Percentiles rank a stretch among this genome's conserved stretches.
Conservation (phyloP, 2,888 invertebrate species). For the Ophraella communa region DNA sequence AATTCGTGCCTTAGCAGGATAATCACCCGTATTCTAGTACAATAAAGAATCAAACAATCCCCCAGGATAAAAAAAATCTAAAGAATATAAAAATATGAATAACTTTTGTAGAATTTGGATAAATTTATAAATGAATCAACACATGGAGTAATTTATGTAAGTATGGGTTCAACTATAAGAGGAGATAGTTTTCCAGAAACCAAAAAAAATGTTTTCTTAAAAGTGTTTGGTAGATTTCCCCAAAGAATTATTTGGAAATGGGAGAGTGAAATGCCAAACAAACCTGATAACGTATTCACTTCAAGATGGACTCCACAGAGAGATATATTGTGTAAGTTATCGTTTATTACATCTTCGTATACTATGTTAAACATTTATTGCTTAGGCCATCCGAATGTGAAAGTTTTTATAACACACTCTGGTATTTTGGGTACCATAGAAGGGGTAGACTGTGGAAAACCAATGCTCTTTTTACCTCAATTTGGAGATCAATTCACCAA, state of each 20-base stretch:
- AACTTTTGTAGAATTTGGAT: too few relatives aligned
- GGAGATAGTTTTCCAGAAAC: conserved; percentile 68
- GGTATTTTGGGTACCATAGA: conserved; percentile 73
- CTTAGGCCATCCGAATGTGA: conserved; percentile 72
- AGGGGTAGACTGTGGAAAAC: conserved; percentile 70
- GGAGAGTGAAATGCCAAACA: conserved; percentile 68
- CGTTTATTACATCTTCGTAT: too few relatives aligned
- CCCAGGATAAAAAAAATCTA: too few relatives aligned
- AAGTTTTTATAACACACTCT: conserved; percentile 71
- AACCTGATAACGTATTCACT: conserved; percentile 69
- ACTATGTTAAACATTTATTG: neutral
- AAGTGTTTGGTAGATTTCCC: conserved; percentile 68
- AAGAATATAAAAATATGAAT: too few relatives aligned
- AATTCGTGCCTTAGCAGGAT: too few relatives aligned
- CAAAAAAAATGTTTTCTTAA: conserved; percentile 66
- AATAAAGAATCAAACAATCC: too few relatives aligned
- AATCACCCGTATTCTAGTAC: too few relatives aligned
- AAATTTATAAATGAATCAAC: conserved; percentile 70
- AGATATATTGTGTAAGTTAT: conserved; percentile 77
- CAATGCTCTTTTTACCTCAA: conserved; percentile 70
- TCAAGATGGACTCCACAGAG: conserved; percentile 78
- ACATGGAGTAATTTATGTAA: conserved; percentile 76
- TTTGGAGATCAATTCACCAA: conserved; percentile 76
- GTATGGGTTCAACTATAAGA: conserved; percentile 78
- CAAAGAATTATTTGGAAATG: conserved; percentile 81